phyloP scores from a whole-genome alignment of 2,797 vertebrate genomes.

The Crypturellus tataupa region DNA sequence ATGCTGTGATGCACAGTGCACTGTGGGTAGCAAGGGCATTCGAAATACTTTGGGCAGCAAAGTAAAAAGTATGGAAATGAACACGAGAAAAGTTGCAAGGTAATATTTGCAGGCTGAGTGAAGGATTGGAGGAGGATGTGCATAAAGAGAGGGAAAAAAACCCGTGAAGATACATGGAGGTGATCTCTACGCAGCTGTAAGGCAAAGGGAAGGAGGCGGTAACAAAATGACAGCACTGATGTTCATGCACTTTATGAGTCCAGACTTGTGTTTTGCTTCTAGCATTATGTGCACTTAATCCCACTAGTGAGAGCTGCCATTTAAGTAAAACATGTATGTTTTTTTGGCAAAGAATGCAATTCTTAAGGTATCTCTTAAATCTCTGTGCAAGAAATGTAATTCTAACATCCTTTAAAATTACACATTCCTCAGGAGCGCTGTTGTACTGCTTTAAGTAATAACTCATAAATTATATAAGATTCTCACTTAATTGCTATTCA shows the following conservation, averaged over 20 bases:
- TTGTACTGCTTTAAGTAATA: neutral
- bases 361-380: conserved; percentile 29
- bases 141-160: neutral
- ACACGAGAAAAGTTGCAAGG: neutral
- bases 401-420: conserved; percentile 1
- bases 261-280: conserved; percentile 46
- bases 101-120: neutral
- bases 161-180: neutral
- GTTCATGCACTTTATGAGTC: conserved; percentile 5
- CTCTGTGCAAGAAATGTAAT: neutral
- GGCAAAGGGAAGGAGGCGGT: neutral
- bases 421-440: neutral
- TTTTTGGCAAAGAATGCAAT: neutral
- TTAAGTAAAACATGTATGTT: neutral
- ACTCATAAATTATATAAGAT: neutral
- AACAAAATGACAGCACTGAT: neutral
- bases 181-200: neutral
- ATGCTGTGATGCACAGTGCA: neutral
- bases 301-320: neutral
- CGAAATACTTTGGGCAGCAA: neutral
- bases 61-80: neutral
- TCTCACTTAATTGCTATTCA: neutral
- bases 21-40: neutral
- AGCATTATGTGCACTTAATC: conserved; percentile 7
- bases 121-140: neutral